Evolutionary conservation across 2,888 invertebrate genomes (phyloP), one percentile per base, ranked within the genome.

Genomic region (Drosophila tanythrix): DNA sequence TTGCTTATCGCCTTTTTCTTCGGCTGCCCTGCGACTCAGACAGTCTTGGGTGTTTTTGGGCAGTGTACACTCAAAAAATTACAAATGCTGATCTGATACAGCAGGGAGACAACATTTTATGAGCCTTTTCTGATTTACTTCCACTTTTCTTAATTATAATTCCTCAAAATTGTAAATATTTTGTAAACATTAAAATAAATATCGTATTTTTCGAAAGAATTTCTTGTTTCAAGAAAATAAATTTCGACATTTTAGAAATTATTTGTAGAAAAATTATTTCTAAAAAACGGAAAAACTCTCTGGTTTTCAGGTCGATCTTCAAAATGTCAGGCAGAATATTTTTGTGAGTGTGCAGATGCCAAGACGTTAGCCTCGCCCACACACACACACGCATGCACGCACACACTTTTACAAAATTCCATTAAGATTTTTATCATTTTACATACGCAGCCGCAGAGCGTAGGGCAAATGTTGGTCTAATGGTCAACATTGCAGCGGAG

Each of bases 361-460:
- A 66, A 65, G 60, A 70, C 64, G 76, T 76, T 76, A 56, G 67
- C 65, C 61, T 18, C 43, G 53, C 53, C 69, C 15, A 13, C 43
- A 43, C 18, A 21, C 52, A 35, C 43, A 27, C 46, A 31, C 46
- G 29, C 56, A n/a, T 21, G 21, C 51, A 11, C 25, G 27, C 13
- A 40, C 21, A 63, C 29, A 62, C 43, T 70, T 77, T 76, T 76
- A 75, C 56, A 66, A 71, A 83, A 89, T 89, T 89, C 89, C 89
- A 88, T 88, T 88, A 85, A 88, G 87, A 88, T 88, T 85, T 82
- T 79, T 89, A 88, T 88, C 87, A 83, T 74, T 81, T 76, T 77
- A 88, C 84, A 86, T 79, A 83, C 79, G 79, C 81, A 40, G 57
- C 57, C 57, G 21, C 57, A 57, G 43, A 43, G 40, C 29, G 15